A percentile compares a stretch with the other conserved stretches of the same genome.
These are phyloP conservation scores for Eulithis prunata DNA, from an alignment of 2,888 invertebrate species.

Conservation along the genomic window DNA sequence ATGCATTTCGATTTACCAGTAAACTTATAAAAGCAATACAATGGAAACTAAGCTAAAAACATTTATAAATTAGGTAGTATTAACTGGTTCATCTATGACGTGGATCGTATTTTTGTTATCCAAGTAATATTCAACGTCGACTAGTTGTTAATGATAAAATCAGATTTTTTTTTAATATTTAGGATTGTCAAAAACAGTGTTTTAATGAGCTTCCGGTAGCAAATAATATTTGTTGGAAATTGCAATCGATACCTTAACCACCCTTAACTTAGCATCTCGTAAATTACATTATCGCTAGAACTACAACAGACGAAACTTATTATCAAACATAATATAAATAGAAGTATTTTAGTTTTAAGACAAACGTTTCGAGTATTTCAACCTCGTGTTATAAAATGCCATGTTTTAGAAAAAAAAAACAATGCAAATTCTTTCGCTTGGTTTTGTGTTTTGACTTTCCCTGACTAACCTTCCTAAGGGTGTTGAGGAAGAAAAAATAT, in stretches of 20 bases:
- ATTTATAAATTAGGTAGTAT: too few species aligned
- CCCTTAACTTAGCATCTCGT: background rate
- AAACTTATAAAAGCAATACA: constrained; percentile 4
- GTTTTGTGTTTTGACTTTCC: too few species aligned
- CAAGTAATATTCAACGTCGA: constrained; percentile 12
- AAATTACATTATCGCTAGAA: constrained; percentile 4
- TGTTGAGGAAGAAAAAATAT: too few species aligned
- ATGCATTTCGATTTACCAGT: background rate
- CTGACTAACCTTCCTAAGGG: too few species aligned
- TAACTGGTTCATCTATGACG: background rate
- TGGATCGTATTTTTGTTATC: constrained; percentile 1
- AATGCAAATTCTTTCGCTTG: too few species aligned
- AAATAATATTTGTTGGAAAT: background rate
- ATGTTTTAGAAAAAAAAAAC: too few species aligned
- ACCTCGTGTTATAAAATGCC: too few species aligned
- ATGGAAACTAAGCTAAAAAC: background rate
- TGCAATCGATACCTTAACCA: background rate
- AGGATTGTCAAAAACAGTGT: background rate
- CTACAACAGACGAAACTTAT: background rate
- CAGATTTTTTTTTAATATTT: background rate
- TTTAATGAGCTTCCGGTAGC: constrained; percentile 5
- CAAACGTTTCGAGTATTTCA: too few species aligned
- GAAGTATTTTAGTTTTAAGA: constrained; percentile 1
- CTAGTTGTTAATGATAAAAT: constrained; percentile 7
- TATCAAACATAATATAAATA: background rate